A percentile compares a stretch with the other conserved stretches of the same genome.
phyloP scores from a whole-genome alignment of 2,888 invertebrate species.

The Dolomedes plantarius region DNA sequence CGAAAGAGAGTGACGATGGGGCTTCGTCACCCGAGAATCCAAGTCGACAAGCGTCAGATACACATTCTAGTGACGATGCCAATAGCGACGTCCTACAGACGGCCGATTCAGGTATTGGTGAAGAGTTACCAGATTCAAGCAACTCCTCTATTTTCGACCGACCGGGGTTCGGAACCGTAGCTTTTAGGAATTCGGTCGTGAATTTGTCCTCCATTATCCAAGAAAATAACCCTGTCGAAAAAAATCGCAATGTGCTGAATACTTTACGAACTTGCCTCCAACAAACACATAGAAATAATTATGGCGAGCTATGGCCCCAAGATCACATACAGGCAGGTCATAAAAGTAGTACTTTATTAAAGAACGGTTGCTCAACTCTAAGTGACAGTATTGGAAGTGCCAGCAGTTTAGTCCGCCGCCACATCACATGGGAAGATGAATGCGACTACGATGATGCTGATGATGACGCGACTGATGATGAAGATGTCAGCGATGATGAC shows the following conservation, averaged over 20 bases:
- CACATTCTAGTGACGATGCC: slow-evolving; percentile 39
- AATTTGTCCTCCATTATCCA: slow-evolving; percentile 13
- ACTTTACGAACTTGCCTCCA: neutral
- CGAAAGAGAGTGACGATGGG: slow-evolving; percentile 33
- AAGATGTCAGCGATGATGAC: slow-evolving; percentile 79
- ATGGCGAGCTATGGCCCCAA: neutral
- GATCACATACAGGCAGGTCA: neutral
- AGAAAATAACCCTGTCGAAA: slow-evolving; percentile 28
- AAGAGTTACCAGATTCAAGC: slow-evolving; percentile 73
- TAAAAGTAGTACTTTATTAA: neutral
- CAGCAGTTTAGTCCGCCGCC: slow-evolving; percentile 80
- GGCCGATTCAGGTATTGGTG: slow-evolving; percentile 80
- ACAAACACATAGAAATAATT: neutral
- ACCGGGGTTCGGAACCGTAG: slow-evolving; percentile 93
- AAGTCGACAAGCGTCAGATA: slow-evolving; percentile 17
- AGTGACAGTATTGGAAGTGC: slow-evolving; percentile 84
- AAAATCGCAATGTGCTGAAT: slow-evolving; percentile 29
- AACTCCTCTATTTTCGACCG: slow-evolving; percentile 85
- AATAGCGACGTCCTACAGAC: slow-evolving; percentile 60
- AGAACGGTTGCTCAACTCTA: slow-evolving; percentile 20
- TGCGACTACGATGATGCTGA: slow-evolving; percentile 47
- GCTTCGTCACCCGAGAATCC: slow-evolving; percentile 29
- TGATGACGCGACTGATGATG: slow-evolving; percentile 76
- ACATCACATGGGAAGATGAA: slow-evolving; percentile 74
- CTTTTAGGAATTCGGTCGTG: slow-evolving; percentile 82